Evolutionary conservation across 2,797 vertebrate species (phyloP), one percentile per base, ranked within the genome.

Genomic region (Benthosema pterotum): DNA sequence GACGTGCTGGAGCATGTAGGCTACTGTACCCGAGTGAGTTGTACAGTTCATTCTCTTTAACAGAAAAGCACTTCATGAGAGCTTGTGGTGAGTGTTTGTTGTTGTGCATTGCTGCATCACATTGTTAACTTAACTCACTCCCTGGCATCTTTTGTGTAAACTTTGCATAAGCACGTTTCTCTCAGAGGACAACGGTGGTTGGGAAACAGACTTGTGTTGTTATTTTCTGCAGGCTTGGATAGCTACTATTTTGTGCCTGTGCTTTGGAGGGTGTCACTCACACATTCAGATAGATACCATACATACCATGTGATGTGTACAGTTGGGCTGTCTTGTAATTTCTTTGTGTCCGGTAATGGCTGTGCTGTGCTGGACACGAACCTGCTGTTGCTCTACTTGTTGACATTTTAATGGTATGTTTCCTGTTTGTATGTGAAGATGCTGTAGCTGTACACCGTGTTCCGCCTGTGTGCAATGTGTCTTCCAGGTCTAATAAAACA

Each of bases 1-100:
- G 22, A 74, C 77, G 3, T 75, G 83, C 72, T 57, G 0, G 7
- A 68, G 61, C 83, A 67, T 68, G 84, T 66, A n/a, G n/a, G n/a
- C n/a, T n/a, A 52, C 13, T 0, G 14, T 49, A 62, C 45, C 32
- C 17, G 28, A 18, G 11, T 55, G 51, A 18, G 4, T 49, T n/a
- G 13, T 57, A 18, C 60, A 55, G 42, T 12, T 38, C 7, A 38
- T 38, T 38, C 32, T 38, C 7, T 38, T n/a, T 38, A 38, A 11
- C 32, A 38, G 32, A 38, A 38, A 38, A 38, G 32, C 32, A 25
- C 32, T 38, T 38, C 32, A 38, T 38, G 8, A 38, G 9, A 38
- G 32, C 32, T 38, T 38, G 32, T 38, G 32, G 11, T 38, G 32
- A 38, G 6, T 38, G 32, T 38, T 38, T 32, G 28, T 32, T 38